Evolutionary conservation across 2,888 invertebrate species (phyloP), one percentile per base, ranked within the genome.

Genomic region (Gasteruption jaculator): DNA sequence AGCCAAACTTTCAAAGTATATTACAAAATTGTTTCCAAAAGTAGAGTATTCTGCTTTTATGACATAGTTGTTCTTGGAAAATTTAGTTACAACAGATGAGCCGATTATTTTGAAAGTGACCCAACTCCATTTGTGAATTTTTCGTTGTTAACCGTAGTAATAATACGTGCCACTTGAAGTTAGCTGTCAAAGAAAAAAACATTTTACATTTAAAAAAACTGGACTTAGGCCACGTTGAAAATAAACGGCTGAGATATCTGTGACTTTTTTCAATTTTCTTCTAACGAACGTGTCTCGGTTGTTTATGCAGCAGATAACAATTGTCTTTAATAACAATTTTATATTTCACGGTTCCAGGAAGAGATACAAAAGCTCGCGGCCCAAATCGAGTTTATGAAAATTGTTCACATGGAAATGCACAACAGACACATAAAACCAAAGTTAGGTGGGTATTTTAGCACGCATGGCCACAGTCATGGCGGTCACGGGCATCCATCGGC

Each of bases 371-470:
- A 91, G 67, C 73, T 92, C 50, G 91, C 91, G 0, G 88, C 89
- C 16, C 91, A 91, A 72, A 91, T 92, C 55, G 91, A 92, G 71
- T 89, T 89, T 72, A 90, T 91, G 89, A 90, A 90, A 74, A 91
- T 91, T 69, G 90, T 91, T 14, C 88, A 91, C 63, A 91, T 92
- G 91, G 89, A 91, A 72, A 83, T 89, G 77, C 88, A 91, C 74
- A 92, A 92, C 71, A 78, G 91, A 5, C 91, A 91, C 70, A 73
- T 92, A 54, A 86, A 89, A 58, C 89, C 89, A 46, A 85, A 87
- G 54, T 81, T 83, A 1, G 88, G 89, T 14, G 84, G 89, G 2
- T 89, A 89, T 72, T 90, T 90, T 72, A 85, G 81, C 37, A 76
- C 79, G 4, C 61, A 59, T 20, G 58, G 60, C 10, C 60, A 59